phyloP scores from a whole-genome alignment of 2,888 invertebrate species.

The Dynastes grantii region DNA sequence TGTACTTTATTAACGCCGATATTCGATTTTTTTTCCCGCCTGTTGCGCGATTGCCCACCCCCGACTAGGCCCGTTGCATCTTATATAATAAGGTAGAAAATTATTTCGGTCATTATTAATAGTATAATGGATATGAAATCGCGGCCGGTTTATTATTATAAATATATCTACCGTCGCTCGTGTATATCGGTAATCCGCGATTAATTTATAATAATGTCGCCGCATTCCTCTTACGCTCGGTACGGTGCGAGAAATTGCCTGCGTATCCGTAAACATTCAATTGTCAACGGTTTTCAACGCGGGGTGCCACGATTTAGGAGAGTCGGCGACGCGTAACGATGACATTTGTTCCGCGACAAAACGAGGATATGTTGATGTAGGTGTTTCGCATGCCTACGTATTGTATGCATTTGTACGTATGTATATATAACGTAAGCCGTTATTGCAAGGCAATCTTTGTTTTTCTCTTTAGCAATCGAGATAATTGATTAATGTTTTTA shows the following conservation, averaged over 20 bases:
- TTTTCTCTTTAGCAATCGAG: too few relatives aligned
- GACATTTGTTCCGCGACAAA: slow-evolving; percentile 7
- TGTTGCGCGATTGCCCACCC: neutral
- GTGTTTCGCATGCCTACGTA: neutral
- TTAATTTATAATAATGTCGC: slow-evolving; percentile 49
- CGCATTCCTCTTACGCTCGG: slow-evolving; percentile 22
- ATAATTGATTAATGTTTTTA: too few relatives aligned
- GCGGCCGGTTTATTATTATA: slow-evolving; percentile 1
- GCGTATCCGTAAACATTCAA: slow-evolving; percentile 46
- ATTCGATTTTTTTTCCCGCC: neutral
- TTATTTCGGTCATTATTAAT: slow-evolving; percentile 19
- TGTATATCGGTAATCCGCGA: slow-evolving; percentile 1
- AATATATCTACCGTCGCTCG: neutral
- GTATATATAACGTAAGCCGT: too few relatives aligned
- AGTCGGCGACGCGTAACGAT: slow-evolving; percentile 3
- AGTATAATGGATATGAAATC: slow-evolving; percentile 9
- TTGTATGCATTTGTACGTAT: too few relatives aligned
- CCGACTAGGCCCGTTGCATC: neutral
- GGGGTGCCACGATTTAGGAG: slow-evolving; percentile 38
- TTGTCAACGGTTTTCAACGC: slow-evolving; percentile 45
- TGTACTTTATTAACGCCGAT: slow-evolving; percentile 29
- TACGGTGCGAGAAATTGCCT: neutral
- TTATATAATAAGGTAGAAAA: slow-evolving; percentile 36
- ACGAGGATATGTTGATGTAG: neutral
- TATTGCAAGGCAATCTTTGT: too few relatives aligned